Evolutionary conservation across 2,113 vertebrate genomes (phyloP), one percentile per base, ranked within the genome.

Genomic region (Acrocephalus kingi): DNA sequence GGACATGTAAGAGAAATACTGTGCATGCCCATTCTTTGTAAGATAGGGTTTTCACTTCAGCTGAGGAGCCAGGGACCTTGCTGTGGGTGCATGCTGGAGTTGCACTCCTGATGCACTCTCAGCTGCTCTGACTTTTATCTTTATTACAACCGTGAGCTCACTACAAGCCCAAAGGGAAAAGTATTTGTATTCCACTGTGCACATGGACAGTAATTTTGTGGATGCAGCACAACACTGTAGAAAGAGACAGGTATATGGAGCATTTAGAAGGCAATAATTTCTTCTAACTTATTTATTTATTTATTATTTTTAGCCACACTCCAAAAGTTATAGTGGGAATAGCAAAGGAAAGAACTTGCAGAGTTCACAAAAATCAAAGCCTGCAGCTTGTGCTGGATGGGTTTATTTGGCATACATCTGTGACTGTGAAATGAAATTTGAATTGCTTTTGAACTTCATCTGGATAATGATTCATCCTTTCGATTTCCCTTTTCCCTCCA

Each of bases 401-500:
- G 16, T 59, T 69, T 96, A 94, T 84, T 91, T 92, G 56, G 52
- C 27, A 55, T 91, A 87, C 66, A 73, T 59, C 21, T 59, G 37
- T 28, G 71, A 75, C 97, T 97, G 91, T 61, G 88, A 94, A 97
- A 96, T 67, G 4, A 41, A 55, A 86, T 95, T 94, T 45, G 90
- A 83, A 77, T 89, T 56, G 33, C 62, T 96, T 91, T 94, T 81
- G 89, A 94, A 87, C 74, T 80, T 91, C 62, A 49, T 92, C n/a
- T 78, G 74, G 43, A 67, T 90, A 73, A 67, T 76, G 55, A 87
- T 93, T 87, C 75, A 89, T 77, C 62, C 30, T 92, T 94, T 94
- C 5, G 31, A 66, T 75, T 97, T 97, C 89, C 39, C 43, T 91
- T 95, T 43, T 54, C 39, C 51, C 11, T 77, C 52, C 31, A 84